These are phyloP conservation scores for Muscicapa adusta DNA, from an alignment of 2,113 vertebrate species.

Conservation along the genomic window DNA sequence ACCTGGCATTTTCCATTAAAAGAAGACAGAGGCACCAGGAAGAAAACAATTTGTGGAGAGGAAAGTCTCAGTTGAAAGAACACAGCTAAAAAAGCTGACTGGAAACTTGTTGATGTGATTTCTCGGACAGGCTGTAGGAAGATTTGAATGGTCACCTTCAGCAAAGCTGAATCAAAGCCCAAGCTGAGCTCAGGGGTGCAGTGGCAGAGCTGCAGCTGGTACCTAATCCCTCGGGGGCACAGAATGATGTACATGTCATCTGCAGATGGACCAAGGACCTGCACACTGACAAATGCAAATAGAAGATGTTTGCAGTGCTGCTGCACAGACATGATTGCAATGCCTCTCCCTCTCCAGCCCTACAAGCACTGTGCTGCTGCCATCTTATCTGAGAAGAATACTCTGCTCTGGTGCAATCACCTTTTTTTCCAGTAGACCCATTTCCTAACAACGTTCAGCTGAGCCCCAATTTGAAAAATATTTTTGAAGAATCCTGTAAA, in stretches of 20 bases:
- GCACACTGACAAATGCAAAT: neutral
- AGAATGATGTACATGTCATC: neutral
- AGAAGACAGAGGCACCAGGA: neutral
- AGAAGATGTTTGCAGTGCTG: neutral
- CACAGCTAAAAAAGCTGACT: neutral
- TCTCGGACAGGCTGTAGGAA: neutral
- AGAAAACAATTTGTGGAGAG: neutral
- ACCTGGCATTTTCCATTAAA: neutral
- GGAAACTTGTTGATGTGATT: neutral
- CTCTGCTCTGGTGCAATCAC: neutral
- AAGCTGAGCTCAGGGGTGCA: neutral
- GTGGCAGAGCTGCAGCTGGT: neutral
- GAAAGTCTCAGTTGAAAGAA: neutral
- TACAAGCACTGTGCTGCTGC: neutral
- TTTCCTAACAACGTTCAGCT: neutral
- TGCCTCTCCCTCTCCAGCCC: neutral
- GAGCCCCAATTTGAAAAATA: neutral
- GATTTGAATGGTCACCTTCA: neutral
- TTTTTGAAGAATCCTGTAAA: neutral
- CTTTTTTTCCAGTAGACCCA: neutral
- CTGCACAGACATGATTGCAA: neutral
- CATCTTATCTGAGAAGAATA: neutral
- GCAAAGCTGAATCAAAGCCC: neutral
- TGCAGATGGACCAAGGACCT: neutral
- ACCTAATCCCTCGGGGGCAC: fast-evolving